Base-by-base conservation (phyloP, 2,113 vertebrate species). In the Halichoerus grypus region DNA sequence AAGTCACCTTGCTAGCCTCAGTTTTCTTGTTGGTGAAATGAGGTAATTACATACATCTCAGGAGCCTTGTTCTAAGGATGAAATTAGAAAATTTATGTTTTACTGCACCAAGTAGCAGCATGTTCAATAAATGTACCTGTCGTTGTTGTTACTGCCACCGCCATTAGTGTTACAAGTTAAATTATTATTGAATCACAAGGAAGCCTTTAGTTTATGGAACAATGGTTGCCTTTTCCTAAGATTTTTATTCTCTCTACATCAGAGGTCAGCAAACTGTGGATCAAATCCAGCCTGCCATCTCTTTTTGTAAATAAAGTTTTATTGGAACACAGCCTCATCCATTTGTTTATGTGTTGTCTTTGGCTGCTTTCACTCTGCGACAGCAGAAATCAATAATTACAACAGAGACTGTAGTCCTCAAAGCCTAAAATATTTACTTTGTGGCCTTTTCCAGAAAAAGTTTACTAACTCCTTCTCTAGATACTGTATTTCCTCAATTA, bases 291-390 rank as follows among this genome's bases (percentile, higher is more conserved):
- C 26, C 26, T 76, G 49, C 31, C 7, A 39, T 67, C 33, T 88
- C 71, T 76, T 88, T 94, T 92, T 89, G 5, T 96, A 79, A 71
- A 71, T 88, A 39, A 93, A 83, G 46, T 57, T 90, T 96, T 90
- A 59, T 88, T 84, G 67, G 51, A 88, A 53, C 10, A 91, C 9
- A 74, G 24, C 7, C 4, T 1, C 59, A 39, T 77, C 5, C 24
- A 26, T 65, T 95, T 92, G 28, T 88, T 83, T 57, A 28, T 53
- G 1, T 65, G 16, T 63, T 71, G 16, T 33, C 39, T 82, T 0
- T 89, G 74, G 13, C 74, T 87, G 26, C 36, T 21, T 91, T 97
- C 42, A 18, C 22, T 0, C 84, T 88, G 3, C 51, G 59, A 15
- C 15, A 72, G 55, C 36, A 80, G 36, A 93, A 88, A 31, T 39